phyloP scores from a whole-genome alignment of 2,797 vertebrate species.

The Crocodylus rhombifer region DNA sequence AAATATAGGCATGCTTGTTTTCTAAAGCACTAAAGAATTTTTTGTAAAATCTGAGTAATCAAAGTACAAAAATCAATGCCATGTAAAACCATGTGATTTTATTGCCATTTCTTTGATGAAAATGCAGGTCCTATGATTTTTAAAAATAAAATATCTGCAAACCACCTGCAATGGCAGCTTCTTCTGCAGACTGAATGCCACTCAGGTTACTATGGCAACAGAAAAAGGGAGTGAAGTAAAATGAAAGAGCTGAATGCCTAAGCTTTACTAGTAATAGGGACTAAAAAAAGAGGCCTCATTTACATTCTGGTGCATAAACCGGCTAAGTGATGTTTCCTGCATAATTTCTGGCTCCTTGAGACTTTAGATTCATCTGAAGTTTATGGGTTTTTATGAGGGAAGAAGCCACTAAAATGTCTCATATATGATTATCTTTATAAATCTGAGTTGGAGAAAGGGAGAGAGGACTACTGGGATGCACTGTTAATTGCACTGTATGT shows the following conservation, averaged over 20 bases:
- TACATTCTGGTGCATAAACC: constrained; percentile 81
- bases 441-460: background rate
- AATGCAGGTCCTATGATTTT: constrained; percentile 5
- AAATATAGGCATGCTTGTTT: background rate
- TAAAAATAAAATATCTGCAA: constrained; percentile 63
- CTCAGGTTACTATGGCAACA: constrained; percentile 85
- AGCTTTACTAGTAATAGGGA: constrained; percentile 64
- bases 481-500: background rate
- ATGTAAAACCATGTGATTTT: constrained; percentile 44
- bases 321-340: constrained; percentile 79
- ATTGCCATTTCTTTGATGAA: constrained; percentile 31
- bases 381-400: background rate
- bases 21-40: constrained; percentile 20
- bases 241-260: constrained; percentile 77
- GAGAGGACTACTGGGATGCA: background rate
- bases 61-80: constrained; percentile 28
- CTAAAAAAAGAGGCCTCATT: constrained; percentile 80
- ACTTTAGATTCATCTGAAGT: constrained; percentile 30
- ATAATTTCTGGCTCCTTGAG: constrained; percentile 69
- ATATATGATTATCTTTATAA: background rate
- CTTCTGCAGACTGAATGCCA: constrained; percentile 77
- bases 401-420: background rate
- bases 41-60: background rate
- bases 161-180: constrained; percentile 81
- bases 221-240: constrained; percentile 64